Base-by-base conservation (phyloP, 2,113 vertebrate genomes). In the Corvus moneduloides region DNA sequence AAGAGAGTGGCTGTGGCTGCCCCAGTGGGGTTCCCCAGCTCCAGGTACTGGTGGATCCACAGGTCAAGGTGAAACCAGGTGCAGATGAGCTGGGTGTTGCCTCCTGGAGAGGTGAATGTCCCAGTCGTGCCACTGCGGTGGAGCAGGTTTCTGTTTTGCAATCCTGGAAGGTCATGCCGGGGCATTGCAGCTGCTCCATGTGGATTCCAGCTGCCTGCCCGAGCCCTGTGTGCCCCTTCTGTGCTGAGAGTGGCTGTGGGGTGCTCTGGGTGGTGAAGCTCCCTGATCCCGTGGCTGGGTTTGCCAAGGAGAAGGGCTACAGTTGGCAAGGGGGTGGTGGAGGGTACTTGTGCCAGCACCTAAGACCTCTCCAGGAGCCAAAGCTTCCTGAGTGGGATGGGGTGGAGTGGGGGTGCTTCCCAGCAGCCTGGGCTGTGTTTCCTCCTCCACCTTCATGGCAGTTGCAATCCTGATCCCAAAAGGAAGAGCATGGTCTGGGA, bases 71-170 rank as follows among this genome's bases (percentile, higher is more conserved):
- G 81, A 77, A 94, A 73, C 30, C 2, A 0, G 61, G 20, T 1
- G 3, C 30, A 43, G 58, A 59, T 1, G 11, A 52, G 51, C 59
- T 75, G 91, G 90, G 87, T 89, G 77, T 90, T 90, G 46, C 26
- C 69, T 77, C 37, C 71, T 49, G 55, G 48, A 61, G 72, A 71
- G 27, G 24, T 48, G 66, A 66, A 63, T 1, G 1, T 75, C 84
- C 69, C n/a, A 6, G 5, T 35, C 1, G 0, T 0, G 1, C n/a
- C 0, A 1, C 20, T 41, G 48, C 0, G 2, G 74, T 55, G 7
- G 6, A 41, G 74, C 91, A 69, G 87, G 89, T 91, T 95, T 63
- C 58, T 37, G 28, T 94, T 85, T 96, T 87, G 89, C 74, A 85
- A 54, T 89, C 11, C 2, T 13, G 10, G n/a, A 76, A 69, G 87